Evolutionary conservation across 1,140 invertebrate genomes (phyloP), one percentile per base, ranked within the genome.

Genomic region (Magallana angulata): DNA sequence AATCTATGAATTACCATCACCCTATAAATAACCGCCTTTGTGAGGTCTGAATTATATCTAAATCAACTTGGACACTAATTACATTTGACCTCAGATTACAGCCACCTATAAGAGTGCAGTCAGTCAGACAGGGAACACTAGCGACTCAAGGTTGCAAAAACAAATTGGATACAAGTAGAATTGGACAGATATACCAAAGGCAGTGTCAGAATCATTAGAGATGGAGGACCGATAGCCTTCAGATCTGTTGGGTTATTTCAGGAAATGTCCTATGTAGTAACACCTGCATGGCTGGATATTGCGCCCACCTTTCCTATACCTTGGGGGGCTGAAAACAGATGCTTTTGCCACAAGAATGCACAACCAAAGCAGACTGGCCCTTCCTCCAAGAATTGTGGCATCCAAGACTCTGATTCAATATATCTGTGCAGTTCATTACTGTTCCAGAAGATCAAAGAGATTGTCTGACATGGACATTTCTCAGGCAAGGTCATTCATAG

Each of bases 141-240:
- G 30, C 24, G 30, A 76, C 68, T 76, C 68, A 76, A 76, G 68
- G 68, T 76, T 76, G 8, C 68, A 76, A 76, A 64, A 76, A 36
- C 68, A 76, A 76, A 76, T 76, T 76, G 18, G 68, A 76, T 76
- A 76, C 68, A 76, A 76, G 68, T 30, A 76, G 7, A 11, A 18
- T 24, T 12, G 68, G 68, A 76, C 68, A 76, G 68, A 9, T 30
- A 76, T 76, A 76, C 36, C 18, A 76, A 76, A 76, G 68, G 18
- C 24, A 76, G 36, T 64, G 68, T 76, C 68, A 76, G 8, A 76
- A 30, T 24, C 68, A 76, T 30, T 76, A 12, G 1, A 76, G 68
- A 76, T 76, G 8, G 24, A 30, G 68, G 24, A 24, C 68, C 24
- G 68, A 76, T 76, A 76, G 12, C 11, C 36, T 30, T 8, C 30